A percentile compares a stretch with the other conserved stretches of the same genome.
Conservation (phyloP, 2,113 vertebrate species). For the Pseudopodoces humilis region DNA sequence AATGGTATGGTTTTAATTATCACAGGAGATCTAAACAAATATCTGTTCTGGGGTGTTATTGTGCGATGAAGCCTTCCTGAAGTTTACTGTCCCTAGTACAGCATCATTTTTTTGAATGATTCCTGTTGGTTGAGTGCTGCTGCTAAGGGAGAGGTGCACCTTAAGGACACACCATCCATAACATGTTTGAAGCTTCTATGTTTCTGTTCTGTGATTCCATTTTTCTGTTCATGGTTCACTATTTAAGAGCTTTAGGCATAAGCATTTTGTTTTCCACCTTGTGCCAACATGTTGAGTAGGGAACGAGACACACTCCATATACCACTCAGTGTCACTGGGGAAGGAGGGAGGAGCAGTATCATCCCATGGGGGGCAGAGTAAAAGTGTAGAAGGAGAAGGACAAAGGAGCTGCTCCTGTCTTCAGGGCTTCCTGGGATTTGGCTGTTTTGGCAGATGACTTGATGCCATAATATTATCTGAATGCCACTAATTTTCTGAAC, state of each 20-base stretch:
- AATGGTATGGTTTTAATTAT: not conserved
- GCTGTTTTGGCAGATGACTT: not conserved
- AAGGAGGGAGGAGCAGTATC: not conserved
- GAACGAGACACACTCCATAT: not conserved
- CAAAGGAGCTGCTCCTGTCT: not conserved
- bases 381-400: not conserved
- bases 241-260: not conserved
- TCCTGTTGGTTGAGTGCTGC: not conserved
- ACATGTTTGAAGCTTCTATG: not conserved
- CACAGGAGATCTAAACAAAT: not conserved
- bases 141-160: not conserved
- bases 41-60: not conserved
- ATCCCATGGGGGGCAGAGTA: accelerated
- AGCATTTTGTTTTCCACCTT: not conserved
- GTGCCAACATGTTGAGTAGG: not conserved
- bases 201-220: not conserved
- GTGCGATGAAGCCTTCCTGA: not conserved
- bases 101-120: not conserved
- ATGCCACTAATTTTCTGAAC: not conserved
- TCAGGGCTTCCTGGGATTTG: not conserved
- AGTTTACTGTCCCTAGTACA: not conserved
- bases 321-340: not conserved
- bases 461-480: not conserved
- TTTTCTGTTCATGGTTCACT: not conserved
- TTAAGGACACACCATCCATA: not conserved